Base-by-base conservation (phyloP, 1,140 invertebrate species). In the Dolichoris vasculosae region DNA sequence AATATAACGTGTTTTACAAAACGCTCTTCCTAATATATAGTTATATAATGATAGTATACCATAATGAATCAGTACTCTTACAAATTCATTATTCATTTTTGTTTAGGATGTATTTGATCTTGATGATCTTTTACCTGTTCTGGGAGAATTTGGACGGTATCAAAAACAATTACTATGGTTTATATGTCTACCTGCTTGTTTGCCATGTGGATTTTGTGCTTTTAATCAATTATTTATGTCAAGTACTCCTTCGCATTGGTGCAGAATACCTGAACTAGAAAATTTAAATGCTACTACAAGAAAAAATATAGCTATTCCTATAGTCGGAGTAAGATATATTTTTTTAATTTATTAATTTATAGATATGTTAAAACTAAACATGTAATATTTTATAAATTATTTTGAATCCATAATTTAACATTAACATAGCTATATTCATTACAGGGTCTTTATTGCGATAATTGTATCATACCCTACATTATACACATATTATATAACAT, bases 201-300 rank as follows among this genome's bases (percentile, higher is more conserved):
- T 98, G 82, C 97, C 97, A 0, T 98, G 97, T 89, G 97, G 97
- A 2, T 98, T 98, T 91, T 97, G 97, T 91, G 97, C 97, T 1
- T 98, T 98, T 91, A 98, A 97, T 93, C 97, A 98, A 90, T 94
- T 97, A 3, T 98, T 98, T 91, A 97, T 97, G 96, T 95, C 96
- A 0, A 96, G 97, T 88, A 95, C 95, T 35, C 97, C 97, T 0
- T 94, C 96, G 51, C 96, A 97, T 92, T 97, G 97, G 96, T 98
- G 97, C 89, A 94, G 92, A 75, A 94, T 97, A 8, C 96, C 97
- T 0, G 94, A 95, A 86, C 91, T 97, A 30, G 90, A 93, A 64
- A 89, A 84, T 75, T 84, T 93, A 69, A 92, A 93, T 59, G 86
- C 94, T 51, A 94, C 95, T 73, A 92, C 95, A 85, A 94, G 95